Base-by-base conservation (phyloP, 2,113 vertebrate genomes). In the Lepus europaeus region DNA sequence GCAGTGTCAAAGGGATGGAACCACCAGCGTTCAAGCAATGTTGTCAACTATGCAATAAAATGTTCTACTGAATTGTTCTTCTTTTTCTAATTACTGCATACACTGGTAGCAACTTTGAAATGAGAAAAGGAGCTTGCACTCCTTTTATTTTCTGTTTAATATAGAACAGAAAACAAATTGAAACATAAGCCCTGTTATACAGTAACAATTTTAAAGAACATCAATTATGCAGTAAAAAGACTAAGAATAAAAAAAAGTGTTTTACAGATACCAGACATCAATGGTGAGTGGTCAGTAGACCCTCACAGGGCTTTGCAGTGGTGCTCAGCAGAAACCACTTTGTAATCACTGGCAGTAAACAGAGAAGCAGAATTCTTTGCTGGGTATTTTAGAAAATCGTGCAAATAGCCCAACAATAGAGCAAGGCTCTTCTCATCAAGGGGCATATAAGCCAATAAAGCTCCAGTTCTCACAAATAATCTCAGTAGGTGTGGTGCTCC, bases 341-440 rank as follows among this genome's bases (percentile, higher is more conserved):
- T 99, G 45, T 45, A 45, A 45, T 45, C 45, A 45, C 45, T 45
- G 45, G 45, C 45, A 45, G 45, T 45, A 45, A 99, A 99, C 69
- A 99, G 90, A 0, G 99, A 97, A 0, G 99, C 98, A 81, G 99
- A 99, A 91, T 99, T 99, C 98, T 99, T 99, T 22, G 99, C 99
- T 96, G 99, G 98, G 87, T 99, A 99, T 98, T 99, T 99, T 78
- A 99, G 98, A 97, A 99, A 99, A 98, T 99, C 99, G 97, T 99
- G 99, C 97, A 99, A 96, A 96, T 99, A 99, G 98, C 99, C 99
- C 90, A 99, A 98, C 95, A 99, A 98, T 97, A 99, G 97, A n/a
- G 99, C 45, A 45, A 45, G 45, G 45, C 45, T 45, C 45, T 45
- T 45, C 45, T 45, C 45, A 45, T 45, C 7, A 88, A 99, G 98